Percentiles rank a stretch among this genome's conserved stretches.
These are phyloP conservation scores for Neolamprologus modestus DNA, from an alignment of 2,113 vertebrate genomes.

Conservation along the genomic window DNA sequence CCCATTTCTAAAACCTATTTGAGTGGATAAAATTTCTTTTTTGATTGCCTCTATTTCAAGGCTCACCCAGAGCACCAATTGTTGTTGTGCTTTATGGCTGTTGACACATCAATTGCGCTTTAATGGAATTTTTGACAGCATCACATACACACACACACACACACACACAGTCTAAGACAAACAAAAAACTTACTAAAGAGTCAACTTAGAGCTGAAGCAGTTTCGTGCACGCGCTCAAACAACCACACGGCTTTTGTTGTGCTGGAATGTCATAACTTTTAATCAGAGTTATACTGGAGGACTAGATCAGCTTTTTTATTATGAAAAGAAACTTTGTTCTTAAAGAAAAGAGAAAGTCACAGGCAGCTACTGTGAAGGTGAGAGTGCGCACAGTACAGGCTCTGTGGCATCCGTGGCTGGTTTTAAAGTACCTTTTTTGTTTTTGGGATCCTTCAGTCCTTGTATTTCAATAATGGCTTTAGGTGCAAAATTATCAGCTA, in stretches of 20 bases:
- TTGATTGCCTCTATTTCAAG: neutral
- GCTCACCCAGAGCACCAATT: neutral
- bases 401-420: neutral
- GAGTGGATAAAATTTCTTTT: neutral
- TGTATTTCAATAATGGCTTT: neutral
- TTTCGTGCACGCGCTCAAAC: neutral
- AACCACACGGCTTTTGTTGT: neutral
- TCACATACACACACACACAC: neutral
- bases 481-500: neutral
- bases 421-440: neutral
- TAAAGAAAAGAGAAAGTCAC: neutral
- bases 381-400: neutral
- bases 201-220: neutral
- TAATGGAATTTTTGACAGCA: constrained; percentile 37
- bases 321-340: neutral
- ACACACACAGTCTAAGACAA: neutral
- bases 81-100: neutral
- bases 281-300: neutral
- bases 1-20: neutral
- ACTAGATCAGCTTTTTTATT: neutral
- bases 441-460: neutral
- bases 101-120: neutral
- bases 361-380: neutral
- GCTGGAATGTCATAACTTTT: neutral
- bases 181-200: neutral